Conservation (phyloP, 2,888 invertebrate genomes). For the Mythimna ferrago region DNA sequence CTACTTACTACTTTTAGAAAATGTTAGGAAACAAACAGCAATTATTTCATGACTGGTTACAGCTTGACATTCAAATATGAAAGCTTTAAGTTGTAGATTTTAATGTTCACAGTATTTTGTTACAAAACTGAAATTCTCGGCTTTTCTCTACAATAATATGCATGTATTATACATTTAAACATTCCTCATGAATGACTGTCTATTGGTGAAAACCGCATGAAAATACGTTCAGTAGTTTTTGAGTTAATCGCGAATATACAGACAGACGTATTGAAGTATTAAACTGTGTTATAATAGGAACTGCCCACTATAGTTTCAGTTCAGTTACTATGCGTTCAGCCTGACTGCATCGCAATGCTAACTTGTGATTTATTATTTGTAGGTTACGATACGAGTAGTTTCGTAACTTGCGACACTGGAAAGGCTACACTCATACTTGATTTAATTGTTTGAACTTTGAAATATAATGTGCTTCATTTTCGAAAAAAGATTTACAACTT, state of each 20-base stretch:
- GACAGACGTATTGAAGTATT: too few species aligned
- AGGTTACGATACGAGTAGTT: neutral
- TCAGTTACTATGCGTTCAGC: slow-evolving; percentile 8
- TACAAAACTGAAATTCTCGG: too few species aligned
- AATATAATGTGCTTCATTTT: neutral
- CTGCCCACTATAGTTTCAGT: neutral
- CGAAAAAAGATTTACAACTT: neutral
- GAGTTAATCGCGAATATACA: neutral
- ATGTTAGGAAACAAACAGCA: neutral
- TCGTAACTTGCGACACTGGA: neutral
- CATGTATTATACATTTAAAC: too few species aligned
- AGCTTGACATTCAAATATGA: slow-evolving; percentile 11
- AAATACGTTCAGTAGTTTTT: too few species aligned
- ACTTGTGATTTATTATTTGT: slow-evolving; percentile 6
- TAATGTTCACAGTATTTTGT: neutral
- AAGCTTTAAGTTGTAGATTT: neutral
- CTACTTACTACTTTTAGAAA: neutral
- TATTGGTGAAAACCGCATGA: too few species aligned
- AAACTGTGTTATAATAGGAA: neutral
- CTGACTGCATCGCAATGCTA: slow-evolving; percentile 10
- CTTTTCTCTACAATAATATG: too few species aligned
- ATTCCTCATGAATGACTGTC: too few species aligned
- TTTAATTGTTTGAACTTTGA: neutral
- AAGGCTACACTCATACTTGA: neutral
- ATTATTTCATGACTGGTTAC: slow-evolving; percentile 31